These are phyloP conservation scores for Brachypteracias leptosomus DNA, from an alignment of 2,113 vertebrate genomes.

Conservation along the genomic window DNA sequence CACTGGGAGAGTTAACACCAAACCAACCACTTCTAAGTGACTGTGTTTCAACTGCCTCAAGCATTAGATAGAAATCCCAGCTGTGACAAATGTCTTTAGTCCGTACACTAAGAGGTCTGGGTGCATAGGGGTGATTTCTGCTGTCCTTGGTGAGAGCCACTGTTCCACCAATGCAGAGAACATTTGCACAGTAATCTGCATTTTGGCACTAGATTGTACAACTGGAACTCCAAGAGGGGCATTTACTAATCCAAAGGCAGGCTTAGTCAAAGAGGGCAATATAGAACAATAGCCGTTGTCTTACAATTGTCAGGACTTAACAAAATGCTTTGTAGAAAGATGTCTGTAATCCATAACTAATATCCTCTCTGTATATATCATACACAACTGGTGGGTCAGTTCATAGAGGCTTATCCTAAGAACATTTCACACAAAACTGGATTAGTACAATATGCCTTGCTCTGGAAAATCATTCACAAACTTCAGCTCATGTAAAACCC, in stretches of 20 bases:
- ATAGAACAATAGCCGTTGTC: background rate
- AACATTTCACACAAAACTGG: constrained; percentile 64
- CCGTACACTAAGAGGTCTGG: rapidly evolving
- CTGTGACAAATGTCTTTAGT: background rate
- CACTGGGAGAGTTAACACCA: background rate
- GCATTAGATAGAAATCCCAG: background rate
- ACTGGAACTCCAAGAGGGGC: background rate
- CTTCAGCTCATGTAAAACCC: background rate
- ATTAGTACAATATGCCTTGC: constrained; percentile 39
- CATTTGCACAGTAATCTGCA: background rate
- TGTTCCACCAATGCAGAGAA: background rate
- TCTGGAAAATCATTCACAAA: constrained; percentile 39
- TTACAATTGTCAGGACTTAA: constrained; percentile 24
- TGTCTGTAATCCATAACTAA: constrained; percentile 61
- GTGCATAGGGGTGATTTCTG: background rate
- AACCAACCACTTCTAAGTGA: background rate
- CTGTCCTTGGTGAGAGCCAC: background rate
- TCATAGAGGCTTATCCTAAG: constrained; percentile 54
- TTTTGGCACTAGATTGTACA: background rate
- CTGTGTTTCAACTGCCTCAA: background rate
- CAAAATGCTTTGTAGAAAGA: constrained; percentile 19
- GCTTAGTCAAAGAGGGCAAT: background rate
- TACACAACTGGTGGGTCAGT: constrained; percentile 28
- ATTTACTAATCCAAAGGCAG: background rate
- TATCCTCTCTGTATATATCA: constrained; percentile 14